Evolutionary conservation across 2,113 vertebrate species (phyloP).

Genomic region (zebrafish (Danio rerio)): GRCz12tu NC_133184.1:25266501-25267000

Average conservation of each 20-base stretch:
- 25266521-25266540: constrained; percentile 33
- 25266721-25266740: no score
- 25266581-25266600: constrained; percentile 40
- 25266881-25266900: constrained; percentile 48
- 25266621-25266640: background rate
- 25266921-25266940: constrained; percentile 41
- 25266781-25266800: constrained; percentile 39
- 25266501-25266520: constrained; percentile 52
- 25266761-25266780: background rate
- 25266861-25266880: constrained; percentile 54
- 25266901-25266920: constrained; percentile 45
- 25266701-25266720: no score
- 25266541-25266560: constrained; percentile 45
- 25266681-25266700: no score
- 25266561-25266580: constrained; percentile 57
- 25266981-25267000: constrained; percentile 15
- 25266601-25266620: constrained; percentile 50
- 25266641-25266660: no score
- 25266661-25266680: no score
- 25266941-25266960: constrained; percentile 48
- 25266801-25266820: constrained; percentile 30
- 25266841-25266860: constrained; percentile 30
- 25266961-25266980: constrained; percentile 2
- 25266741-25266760: constrained; percentile 7
- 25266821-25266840: constrained; percentile 19